Percentiles rank a stretch among this genome's conserved stretches.
phyloP scores from a whole-genome alignment of 2,888 invertebrate species.

The Poecilus cupreus region DNA sequence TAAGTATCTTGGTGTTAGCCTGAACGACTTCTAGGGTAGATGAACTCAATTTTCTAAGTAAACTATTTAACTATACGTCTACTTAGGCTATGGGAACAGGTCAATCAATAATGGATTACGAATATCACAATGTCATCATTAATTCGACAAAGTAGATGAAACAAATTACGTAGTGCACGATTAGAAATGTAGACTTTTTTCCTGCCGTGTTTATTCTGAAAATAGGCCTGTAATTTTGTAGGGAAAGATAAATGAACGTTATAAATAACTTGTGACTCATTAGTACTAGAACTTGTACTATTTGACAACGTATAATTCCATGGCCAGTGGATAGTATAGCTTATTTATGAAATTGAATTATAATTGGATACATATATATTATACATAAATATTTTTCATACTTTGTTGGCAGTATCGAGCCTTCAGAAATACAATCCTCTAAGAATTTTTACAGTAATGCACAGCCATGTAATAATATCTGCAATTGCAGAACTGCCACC shows the following conservation, averaged over 20 bases:
- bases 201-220: background rate
- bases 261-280: constrained; percentile 1
- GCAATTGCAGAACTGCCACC: too few species aligned
- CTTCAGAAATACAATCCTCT: too few species aligned
- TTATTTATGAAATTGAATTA: background rate
- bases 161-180: background rate
- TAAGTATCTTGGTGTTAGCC: too few species aligned
- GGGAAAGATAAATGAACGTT: constrained; percentile 11
- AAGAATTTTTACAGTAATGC: too few species aligned
- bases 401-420: too few species aligned
- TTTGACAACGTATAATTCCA: background rate
- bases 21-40: too few species aligned
- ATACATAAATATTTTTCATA: too few species aligned
- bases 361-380: too few species aligned
- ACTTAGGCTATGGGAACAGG: too few species aligned
- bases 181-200: background rate
- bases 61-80: too few species aligned
- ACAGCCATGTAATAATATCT: too few species aligned
- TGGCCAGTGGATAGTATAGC: background rate
- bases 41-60: too few species aligned
- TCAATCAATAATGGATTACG: background rate
- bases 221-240: constrained; percentile 7
- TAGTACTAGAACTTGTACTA: background rate
- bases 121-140: background rate
- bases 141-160: background rate